phyloP scores from a whole-genome alignment of 2,888 invertebrate genomes.

The Phengaris alcon region DNA sequence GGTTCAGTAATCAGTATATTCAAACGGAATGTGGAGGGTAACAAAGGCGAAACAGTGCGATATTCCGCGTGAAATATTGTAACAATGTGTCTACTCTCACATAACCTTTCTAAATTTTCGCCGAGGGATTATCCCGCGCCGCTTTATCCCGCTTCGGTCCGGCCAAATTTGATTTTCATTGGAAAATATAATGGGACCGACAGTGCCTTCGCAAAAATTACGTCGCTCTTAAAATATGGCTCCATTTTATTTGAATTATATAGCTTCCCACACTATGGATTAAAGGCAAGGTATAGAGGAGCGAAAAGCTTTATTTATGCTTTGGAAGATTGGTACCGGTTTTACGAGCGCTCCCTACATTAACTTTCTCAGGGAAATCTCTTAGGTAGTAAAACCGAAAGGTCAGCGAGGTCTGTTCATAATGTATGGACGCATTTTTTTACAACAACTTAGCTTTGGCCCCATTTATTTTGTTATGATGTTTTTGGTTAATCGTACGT shows the following conservation, averaged over 20 bases:
- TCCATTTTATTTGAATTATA: constrained; percentile 10
- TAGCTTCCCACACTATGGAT: constrained; percentile 5
- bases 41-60: background rate
- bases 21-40: background rate
- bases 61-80: background rate
- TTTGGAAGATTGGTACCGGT: constrained; percentile 15
- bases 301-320: constrained; percentile 20
- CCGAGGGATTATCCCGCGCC: background rate
- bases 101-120: constrained; percentile 16
- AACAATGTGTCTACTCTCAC: constrained; percentile 10
- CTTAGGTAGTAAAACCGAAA: constrained; percentile 7
- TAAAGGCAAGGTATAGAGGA: background rate
- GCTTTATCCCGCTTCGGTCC: background rate
- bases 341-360: constrained; percentile 20
- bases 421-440: constrained; percentile 9
- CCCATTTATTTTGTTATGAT: background rate
- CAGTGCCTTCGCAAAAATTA: background rate
- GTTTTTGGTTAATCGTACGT: background rate
- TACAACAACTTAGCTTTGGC: background rate
- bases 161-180: constrained; percentile 8
- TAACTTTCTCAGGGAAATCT: constrained; percentile 24
- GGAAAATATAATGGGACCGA: constrained; percentile 7
- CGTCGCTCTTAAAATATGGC: background rate
- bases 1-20: background rate
- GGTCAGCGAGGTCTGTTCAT: constrained; percentile 4